Base-by-base conservation (phyloP, 2,797 vertebrate species). In the Gymnopithys bicolor region DNA sequence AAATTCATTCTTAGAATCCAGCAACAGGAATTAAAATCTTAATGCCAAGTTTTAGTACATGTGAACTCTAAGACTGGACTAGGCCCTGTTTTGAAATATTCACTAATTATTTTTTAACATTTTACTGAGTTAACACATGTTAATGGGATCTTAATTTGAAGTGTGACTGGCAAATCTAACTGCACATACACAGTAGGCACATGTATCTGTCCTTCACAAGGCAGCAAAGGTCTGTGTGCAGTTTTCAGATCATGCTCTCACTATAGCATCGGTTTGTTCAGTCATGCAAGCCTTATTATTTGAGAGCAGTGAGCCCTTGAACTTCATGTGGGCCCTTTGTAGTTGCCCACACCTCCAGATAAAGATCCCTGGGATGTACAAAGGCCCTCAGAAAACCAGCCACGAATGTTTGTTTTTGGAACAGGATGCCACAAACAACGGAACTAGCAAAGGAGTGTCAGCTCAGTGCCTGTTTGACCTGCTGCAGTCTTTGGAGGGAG, bases 401-500 rank as follows among this genome's bases (percentile, higher is more conserved):
- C 21, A 28, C 2, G 11, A 80, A 49, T 69, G 49, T 32, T 30
- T 95, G 55, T 90, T 46, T 13, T 97, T 93, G 82, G 59, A 87
- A 49, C 91, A 98, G 98, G 98, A 98, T 92, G 97, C 86, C 95
- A 96, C 98, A 73, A 99, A 97, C 70, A 99, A 98, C 0, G 98
- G 98, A 37, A 96, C 98, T 79, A 98, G 97, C 48, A 99, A 99
- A 97, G 99, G 99, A 3, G 99, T 99, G 86, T 99, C 99, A 1
- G 98, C 99, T 62, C 99, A 99, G 97, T 99, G 99, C 96, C 98
- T 99, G 22, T 99, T 99, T 93, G 99, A 99, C 97, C 98, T 99
- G 94, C 97, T 99, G 76, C 98, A 99, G 66, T 99, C 99, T 67
- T 97, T 99, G 93, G 99, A 99, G 93, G 98, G 98, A 25, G 99